phyloP scores from a whole-genome alignment of 2,113 vertebrate species.

The Zosterops pallidus region DNA sequence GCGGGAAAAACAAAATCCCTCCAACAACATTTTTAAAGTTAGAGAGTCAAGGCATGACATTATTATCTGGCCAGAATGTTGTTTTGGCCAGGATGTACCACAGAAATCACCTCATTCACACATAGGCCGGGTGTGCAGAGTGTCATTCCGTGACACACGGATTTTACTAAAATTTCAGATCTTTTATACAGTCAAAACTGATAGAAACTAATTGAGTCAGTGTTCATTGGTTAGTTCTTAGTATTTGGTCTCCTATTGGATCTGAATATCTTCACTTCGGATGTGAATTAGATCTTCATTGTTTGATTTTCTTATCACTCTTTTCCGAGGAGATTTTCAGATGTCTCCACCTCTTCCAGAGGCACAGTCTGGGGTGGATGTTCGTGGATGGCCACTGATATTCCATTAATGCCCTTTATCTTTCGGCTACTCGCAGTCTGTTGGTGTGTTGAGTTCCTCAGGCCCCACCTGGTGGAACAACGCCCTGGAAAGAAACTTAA shows the following conservation, averaged over 20 bases:
- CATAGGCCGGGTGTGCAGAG: not conserved
- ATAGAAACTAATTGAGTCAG: not conserved
- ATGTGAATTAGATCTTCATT: not conserved
- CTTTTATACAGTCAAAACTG: not conserved
- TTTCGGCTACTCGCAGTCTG: not conserved
- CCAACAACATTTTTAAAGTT: not conserved
- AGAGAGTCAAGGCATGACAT: not conserved
- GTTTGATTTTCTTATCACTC: too few relatives aligned
- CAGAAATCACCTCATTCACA: not conserved
- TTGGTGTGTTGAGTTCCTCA: not conserved
- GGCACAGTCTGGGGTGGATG: not conserved
- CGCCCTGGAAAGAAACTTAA: not conserved
- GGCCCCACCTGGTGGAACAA: not conserved
- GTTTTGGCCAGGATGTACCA: not conserved
- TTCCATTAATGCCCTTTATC: not conserved
- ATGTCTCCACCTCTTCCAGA: not conserved
- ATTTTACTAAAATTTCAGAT: not conserved
- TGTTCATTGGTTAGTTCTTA: not conserved
- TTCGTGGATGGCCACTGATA: fast-evolving
- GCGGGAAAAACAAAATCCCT: not conserved
- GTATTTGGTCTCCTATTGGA: not conserved
- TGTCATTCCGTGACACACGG: too few relatives aligned
- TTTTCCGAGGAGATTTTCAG: too few relatives aligned
- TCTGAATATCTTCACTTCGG: not conserved
- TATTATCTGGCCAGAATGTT: not conserved